Conservation (phyloP, 2,113 vertebrate species). For the Cyphomyrus plagiostoma region DNA sequence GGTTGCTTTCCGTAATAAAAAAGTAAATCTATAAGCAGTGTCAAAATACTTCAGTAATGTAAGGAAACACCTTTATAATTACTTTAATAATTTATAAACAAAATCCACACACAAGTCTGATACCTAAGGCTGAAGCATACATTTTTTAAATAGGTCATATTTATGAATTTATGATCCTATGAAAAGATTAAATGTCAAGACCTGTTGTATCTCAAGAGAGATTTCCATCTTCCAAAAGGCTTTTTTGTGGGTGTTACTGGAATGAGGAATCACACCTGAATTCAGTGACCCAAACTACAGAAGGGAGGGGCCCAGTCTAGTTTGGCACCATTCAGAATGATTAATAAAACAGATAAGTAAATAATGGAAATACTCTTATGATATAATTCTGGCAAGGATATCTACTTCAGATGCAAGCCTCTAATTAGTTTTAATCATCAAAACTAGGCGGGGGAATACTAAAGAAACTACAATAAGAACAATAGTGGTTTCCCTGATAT, state of each 20-base stretch:
- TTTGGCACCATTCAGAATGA: conserved; percentile 20
- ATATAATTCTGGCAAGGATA: neutral
- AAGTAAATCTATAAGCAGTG: neutral
- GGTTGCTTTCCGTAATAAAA: neutral
- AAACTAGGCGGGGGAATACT: neutral
- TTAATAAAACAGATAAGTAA: conserved; percentile 39
- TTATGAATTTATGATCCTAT: conserved; percentile 27
- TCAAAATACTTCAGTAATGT: neutral
- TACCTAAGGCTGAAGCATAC: conserved; percentile 16
- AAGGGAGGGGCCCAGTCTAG: conserved; percentile 23
- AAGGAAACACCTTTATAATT: neutral
- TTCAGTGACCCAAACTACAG: conserved; percentile 5
- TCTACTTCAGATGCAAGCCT: conserved; percentile 24
- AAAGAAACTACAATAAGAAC: conserved; percentile 20
- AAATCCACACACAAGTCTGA: neutral
- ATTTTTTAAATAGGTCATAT: conserved; percentile 40
- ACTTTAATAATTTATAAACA: neutral
- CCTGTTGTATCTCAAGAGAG: conserved; percentile 1
- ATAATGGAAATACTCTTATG: conserved; percentile 27
- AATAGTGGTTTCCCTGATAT: conserved; percentile 17
- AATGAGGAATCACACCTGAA: neutral
- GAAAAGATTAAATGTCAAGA: conserved; percentile 32
- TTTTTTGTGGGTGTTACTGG: neutral
- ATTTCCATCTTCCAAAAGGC: neutral
- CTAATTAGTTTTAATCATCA: conserved; percentile 23